These are phyloP conservation scores for Onychorhynchus coronatus DNA, from an alignment of 2,113 vertebrate species.

Conservation along the genomic window DNA sequence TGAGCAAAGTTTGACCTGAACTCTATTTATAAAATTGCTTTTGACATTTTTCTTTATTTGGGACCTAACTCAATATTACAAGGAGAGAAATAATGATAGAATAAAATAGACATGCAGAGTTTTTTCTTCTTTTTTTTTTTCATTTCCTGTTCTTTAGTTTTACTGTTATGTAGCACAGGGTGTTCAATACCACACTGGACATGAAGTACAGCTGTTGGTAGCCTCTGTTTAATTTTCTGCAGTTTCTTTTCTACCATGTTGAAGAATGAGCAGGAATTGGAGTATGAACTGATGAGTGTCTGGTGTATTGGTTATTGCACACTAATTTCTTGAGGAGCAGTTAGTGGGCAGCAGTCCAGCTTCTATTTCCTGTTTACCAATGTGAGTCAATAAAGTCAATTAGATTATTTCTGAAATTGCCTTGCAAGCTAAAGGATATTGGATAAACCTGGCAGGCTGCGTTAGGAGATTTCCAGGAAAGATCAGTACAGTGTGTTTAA, in stretches of 20 bases:
- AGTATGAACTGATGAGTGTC: not conserved
- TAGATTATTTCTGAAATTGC: not conserved
- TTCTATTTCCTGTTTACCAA: not conserved
- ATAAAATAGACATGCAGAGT: accelerated
- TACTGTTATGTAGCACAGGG: not conserved
- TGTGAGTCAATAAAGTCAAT: not conserved
- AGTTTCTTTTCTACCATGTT: not conserved
- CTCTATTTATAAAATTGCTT: not conserved
- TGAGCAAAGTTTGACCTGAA: not conserved
- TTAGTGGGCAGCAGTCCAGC: not conserved
- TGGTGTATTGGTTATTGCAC: not conserved
- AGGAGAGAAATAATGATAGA: not conserved
- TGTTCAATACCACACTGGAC: not conserved
- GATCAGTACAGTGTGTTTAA: not conserved
- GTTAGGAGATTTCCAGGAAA: not conserved
- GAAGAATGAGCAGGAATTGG: not conserved
- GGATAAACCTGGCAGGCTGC: not conserved
- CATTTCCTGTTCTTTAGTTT: not conserved
- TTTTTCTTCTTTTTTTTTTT: not conserved
- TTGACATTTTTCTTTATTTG: not conserved
- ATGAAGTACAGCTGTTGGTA: not conserved
- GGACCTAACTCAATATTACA: not conserved
- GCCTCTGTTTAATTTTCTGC: not conserved
- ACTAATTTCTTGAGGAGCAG: not conserved
- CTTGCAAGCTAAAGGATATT: not conserved